Evolutionary conservation across 2,113 vertebrate species (phyloP), one percentile per base, ranked within the genome.

Genomic region (Boulengeromyrus knoepffleri): DNA sequence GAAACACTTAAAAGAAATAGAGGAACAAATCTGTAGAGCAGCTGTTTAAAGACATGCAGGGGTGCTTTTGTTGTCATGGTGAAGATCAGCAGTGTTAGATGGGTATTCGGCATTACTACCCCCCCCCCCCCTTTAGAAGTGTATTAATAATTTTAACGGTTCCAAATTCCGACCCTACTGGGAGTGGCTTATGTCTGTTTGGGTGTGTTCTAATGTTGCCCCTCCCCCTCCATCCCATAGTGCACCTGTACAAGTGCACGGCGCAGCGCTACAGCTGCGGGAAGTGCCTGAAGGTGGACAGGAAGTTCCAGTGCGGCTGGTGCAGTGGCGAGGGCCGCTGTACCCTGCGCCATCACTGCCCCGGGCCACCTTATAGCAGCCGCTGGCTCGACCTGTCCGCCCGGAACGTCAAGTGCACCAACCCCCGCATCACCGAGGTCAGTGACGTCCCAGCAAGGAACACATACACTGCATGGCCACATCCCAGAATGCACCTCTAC

Each of bases 251-350:
- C 95, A 99, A 99, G 94, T 99, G 98, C 13, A 95, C 97, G 0
- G 98, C 98, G 17, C 97, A 97, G 95, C 94, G 98, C 5, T 97
- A 99, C 95, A 99, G 98, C 97, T 99, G 98, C 0, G 98, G 98
- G 87, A 97, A 97, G 92, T 99, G 98, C 94, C 96, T 99, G 52
- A 98, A 98, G 91, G 98, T 98, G 0, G 96, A 99, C 66, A 97
- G 96, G 93, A 98, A 98, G 94, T 99, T 98, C 7, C 96, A 96
- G 91, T 99, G 98, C 0, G 98, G 98, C 86, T 99, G 98, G 98
- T 99, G 98, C 89, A 95, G 96, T 0, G 94, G 94, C 0, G 98
- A 99, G 92, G 96, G 94, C 45, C 94, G 94, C 0, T 99, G 98
- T 92, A 96, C 97, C 1, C 96, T 99, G 93, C 95, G 92, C 87